Conservation (phyloP, 2,888 invertebrate species). For the Silvanus unidentatus region DNA sequence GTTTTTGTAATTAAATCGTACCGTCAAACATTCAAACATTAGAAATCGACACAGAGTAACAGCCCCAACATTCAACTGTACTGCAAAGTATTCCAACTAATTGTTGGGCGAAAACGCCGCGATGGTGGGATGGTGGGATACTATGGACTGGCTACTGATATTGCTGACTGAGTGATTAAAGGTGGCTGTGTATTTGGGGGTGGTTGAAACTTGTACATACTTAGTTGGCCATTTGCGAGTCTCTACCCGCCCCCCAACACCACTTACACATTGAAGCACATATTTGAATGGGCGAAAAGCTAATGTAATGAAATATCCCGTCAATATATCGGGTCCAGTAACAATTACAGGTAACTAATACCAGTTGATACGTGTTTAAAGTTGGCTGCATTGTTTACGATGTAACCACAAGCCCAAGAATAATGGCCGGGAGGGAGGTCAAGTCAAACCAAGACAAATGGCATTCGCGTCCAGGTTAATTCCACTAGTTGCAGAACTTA, state of each 20-base stretch:
- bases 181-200: no score
- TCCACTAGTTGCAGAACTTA: constrained; percentile 43
- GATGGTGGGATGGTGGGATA: no score
- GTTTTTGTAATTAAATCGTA: no score
- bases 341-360: constrained; percentile 47
- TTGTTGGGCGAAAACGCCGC: no score
- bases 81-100: no score
- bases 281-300: constrained; percentile 25
- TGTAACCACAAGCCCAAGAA: constrained; percentile 44
- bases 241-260: no score
- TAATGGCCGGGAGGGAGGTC: constrained; percentile 40
- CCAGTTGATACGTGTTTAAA: constrained; percentile 45
- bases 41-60: no score
- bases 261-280: no score
- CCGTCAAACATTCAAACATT: no score
- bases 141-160: no score
- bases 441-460: constrained; percentile 48
- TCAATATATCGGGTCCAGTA: constrained; percentile 37
- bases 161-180: no score
- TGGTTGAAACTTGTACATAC: constrained; percentile 14
- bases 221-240: constrained; percentile 21
- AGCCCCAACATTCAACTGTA: no score
- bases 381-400: constrained; percentile 47
- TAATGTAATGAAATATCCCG: constrained; percentile 43
- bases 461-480: constrained; percentile 46